phyloP scores from a whole-genome alignment of 2,113 vertebrate genomes.

The Ptilorrhoa leucosticta region DNA sequence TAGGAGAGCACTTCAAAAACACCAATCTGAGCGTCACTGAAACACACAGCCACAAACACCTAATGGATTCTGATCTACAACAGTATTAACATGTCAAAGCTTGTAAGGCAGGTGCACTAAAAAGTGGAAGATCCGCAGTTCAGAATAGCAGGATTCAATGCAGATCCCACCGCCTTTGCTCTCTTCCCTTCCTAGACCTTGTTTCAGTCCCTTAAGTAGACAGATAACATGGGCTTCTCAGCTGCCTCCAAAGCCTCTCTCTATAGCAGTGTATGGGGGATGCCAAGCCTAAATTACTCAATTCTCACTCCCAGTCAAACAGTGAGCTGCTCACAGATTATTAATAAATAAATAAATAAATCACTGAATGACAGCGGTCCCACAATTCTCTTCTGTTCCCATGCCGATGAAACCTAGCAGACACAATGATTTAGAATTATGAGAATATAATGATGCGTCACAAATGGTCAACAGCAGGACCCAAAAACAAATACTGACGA shows the following conservation, averaged over 20 bases:
- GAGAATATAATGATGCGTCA: not conserved
- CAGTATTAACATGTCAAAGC: fast-evolving
- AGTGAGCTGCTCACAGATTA: not conserved
- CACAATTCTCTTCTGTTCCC: not conserved
- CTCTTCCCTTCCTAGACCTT: not conserved
- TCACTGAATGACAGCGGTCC: not conserved
- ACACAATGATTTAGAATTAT: not conserved
- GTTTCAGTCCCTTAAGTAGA: not conserved
- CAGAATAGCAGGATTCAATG: not conserved
- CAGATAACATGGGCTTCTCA: not conserved
- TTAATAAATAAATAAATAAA: not conserved
- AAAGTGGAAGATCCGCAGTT: fast-evolving
- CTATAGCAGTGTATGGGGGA: fast-evolving
- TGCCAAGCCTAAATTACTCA: not conserved
- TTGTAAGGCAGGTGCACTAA: not conserved
- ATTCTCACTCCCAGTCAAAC: not conserved
- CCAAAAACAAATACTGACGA: not conserved
- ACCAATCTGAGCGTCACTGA: not conserved
- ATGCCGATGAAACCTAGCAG: not conserved
- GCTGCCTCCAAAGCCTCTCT: not conserved
- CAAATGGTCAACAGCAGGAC: not conserved
- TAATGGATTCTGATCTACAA: not conserved
- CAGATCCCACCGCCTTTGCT: fast-evolving
- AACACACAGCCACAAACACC: not conserved
- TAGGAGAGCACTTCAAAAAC: not conserved